Evolutionary conservation across 2,888 invertebrate species (phyloP).

Genomic region (Megastigmus dorsalis): DNA sequence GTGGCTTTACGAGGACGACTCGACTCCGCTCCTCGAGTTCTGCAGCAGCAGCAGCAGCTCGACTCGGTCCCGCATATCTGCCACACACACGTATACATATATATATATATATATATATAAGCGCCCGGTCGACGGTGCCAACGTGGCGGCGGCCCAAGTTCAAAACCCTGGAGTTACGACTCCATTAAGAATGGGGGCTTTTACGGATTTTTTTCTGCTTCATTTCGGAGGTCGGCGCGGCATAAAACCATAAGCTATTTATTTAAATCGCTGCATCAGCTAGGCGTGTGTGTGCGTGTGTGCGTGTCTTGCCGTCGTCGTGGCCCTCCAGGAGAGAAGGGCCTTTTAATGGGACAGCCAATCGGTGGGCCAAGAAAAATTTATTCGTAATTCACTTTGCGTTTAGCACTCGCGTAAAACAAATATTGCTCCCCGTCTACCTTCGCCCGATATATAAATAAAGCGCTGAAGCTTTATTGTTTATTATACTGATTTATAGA

Average conservation of each 20-base stretch:
- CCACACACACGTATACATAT: too few relatives aligned
- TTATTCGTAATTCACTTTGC: slow-evolving; percentile 8
- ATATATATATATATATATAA: too few relatives aligned
- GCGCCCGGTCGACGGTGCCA: too few relatives aligned
- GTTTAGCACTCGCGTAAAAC: neutral
- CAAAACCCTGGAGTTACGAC: slow-evolving; percentile 67
- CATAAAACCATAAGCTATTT: slow-evolving; percentile 72
- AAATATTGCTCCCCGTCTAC: neutral
- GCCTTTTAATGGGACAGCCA: slow-evolving; percentile 7
- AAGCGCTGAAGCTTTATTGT: slow-evolving; percentile 22
- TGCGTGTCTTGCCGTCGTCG: slow-evolving; percentile 65
- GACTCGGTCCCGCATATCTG: too few relatives aligned
- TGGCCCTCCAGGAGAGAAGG: too few relatives aligned
- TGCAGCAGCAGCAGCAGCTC: too few relatives aligned
- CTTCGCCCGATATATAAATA: too few relatives aligned
- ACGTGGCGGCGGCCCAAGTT: slow-evolving; percentile 39
- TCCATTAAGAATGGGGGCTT: slow-evolving; percentile 68
- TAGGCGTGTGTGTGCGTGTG: too few relatives aligned
- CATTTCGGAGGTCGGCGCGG: slow-evolving; percentile 69
- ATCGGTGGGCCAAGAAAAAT: neutral
- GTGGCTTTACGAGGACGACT: too few relatives aligned
- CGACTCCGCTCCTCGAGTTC: too few relatives aligned
- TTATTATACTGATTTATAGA: neutral
- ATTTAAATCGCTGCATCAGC: slow-evolving; percentile 69
- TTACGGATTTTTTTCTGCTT: slow-evolving; percentile 67